Conservation (phyloP, 2,888 invertebrate genomes). For the Hirtodrosophila trivittata region DNA sequence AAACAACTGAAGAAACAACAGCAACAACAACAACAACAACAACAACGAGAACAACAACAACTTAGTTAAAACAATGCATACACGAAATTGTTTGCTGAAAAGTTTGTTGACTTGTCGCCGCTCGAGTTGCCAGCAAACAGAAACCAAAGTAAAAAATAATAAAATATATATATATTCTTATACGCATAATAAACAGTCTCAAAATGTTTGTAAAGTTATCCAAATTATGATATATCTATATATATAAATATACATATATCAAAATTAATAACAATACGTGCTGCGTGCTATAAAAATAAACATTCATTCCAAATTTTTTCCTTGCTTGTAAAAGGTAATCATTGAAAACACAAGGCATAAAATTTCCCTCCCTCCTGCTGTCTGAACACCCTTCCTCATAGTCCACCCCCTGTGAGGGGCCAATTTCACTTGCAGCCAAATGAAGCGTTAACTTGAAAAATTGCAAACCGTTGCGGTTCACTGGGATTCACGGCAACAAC, state of each 20-base stretch:
- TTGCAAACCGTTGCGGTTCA: constrained; percentile 74
- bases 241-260: constrained; percentile 4
- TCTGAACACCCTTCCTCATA: neutral
- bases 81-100: constrained; percentile 34
- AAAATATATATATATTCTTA: constrained; percentile 5
- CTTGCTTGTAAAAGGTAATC: constrained; percentile 14
- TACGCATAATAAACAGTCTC: constrained; percentile 33
- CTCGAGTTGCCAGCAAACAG: constrained; percentile 61
- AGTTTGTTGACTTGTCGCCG: constrained; percentile 65
- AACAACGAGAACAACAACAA: constrained; percentile 17
- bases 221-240: constrained; percentile 16
- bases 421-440: constrained; percentile 70
- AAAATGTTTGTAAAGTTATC: constrained; percentile 21
- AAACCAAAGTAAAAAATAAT: constrained; percentile 31
- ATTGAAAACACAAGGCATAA: constrained; percentile 18
- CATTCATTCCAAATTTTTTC: constrained; percentile 5
- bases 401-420: constrained; percentile 7
- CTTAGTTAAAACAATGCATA: constrained; percentile 39
- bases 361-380: neutral
- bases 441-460: constrained; percentile 73
- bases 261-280: neutral
- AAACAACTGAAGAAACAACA: constrained; percentile 13
- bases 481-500: constrained; percentile 50
- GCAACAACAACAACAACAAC: constrained; percentile 7
- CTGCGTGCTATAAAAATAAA: constrained; percentile 20